Conservation (phyloP, 2,797 vertebrate genomes). For the Myiothlypis coronata region DNA sequence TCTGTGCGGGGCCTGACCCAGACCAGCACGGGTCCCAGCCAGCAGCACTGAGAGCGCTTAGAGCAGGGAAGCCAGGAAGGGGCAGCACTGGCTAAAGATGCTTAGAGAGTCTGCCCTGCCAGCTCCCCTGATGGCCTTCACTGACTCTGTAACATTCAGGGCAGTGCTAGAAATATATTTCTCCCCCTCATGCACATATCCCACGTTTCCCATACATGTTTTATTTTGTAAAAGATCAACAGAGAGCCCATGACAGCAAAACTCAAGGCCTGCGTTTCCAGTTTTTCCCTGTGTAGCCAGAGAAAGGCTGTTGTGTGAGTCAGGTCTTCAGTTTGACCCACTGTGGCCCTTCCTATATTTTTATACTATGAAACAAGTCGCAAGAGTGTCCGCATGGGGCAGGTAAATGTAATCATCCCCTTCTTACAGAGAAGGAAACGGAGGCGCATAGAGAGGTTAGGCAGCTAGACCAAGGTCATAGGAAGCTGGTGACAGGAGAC, state of each 20-base stretch:
- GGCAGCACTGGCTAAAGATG: background rate
- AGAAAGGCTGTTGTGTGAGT: background rate
- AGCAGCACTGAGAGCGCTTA: background rate
- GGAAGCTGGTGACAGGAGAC: conserved; percentile 46
- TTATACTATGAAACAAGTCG: background rate
- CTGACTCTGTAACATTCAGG: background rate
- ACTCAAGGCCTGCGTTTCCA: fast-evolving
- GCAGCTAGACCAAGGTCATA: conserved; percentile 25
- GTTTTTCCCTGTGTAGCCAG: background rate
- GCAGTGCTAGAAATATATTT: background rate
- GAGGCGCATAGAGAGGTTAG: background rate
- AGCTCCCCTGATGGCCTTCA: background rate
- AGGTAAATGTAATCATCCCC: background rate
- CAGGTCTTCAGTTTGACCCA: background rate
- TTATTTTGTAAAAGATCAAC: background rate
- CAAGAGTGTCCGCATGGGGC: background rate
- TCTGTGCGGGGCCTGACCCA: background rate
- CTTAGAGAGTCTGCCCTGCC: background rate
- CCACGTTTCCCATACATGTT: background rate
- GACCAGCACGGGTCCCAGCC: background rate
- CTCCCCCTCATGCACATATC: background rate
- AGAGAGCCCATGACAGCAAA: background rate
- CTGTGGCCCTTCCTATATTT: background rate
- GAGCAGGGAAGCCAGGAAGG: background rate
- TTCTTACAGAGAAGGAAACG: conserved; percentile 4